These are phyloP conservation scores for Halcyon smyrnensis DNA, from an alignment of 2,797 vertebrate species.

Conservation along the genomic window DNA sequence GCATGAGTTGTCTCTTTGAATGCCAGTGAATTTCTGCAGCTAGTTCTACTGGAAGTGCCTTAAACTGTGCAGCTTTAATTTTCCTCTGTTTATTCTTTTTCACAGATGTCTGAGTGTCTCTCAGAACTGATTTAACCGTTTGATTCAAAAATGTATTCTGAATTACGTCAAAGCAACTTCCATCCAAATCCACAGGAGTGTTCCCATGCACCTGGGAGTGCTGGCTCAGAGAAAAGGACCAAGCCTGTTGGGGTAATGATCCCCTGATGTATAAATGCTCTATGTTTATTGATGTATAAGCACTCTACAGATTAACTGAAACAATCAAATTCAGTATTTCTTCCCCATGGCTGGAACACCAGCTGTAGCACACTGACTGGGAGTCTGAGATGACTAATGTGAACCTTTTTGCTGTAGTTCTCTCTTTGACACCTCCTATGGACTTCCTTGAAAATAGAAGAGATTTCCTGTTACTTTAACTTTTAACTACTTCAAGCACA, in stretches of 20 bases:
- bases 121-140: neutral
- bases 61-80: neutral
- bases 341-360: neutral
- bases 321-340: neutral
- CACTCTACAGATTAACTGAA: neutral
- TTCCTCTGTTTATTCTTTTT: neutral
- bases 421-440: neutral
- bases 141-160: neutral
- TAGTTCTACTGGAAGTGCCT: neutral
- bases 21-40: neutral
- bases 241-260: neutral
- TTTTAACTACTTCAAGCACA: neutral
- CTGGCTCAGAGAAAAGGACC: neutral
- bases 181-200: neutral
- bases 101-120: neutral
- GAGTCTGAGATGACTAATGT: neutral
- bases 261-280: neutral
- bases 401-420: neutral
- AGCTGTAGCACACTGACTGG: neutral
- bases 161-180: neutral
- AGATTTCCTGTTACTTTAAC: neutral
- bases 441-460: neutral
- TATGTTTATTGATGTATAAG: neutral
- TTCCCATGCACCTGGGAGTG: neutral
- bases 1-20: neutral